These are phyloP conservation scores for Phalloptychus januarius DNA, from an alignment of 2,797 vertebrate genomes.

Conservation along the genomic window DNA sequence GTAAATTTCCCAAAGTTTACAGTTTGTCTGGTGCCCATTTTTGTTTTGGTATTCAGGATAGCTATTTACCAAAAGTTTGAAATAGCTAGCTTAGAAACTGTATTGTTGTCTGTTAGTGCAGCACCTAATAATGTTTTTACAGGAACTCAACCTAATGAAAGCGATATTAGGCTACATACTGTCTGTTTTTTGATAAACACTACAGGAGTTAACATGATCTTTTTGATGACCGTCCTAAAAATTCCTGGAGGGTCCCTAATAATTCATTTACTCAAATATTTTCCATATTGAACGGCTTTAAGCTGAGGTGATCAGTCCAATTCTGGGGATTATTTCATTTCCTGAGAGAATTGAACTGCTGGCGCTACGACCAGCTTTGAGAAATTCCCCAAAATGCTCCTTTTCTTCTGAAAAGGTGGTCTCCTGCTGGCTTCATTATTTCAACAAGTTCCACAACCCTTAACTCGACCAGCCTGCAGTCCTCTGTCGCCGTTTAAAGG, in stretches of 20 bases:
- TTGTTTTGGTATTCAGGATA: too few relatives aligned
- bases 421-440: slow-evolving; percentile 15
- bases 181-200: too few relatives aligned
- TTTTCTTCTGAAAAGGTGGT: not conserved
- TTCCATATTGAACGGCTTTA: not conserved
- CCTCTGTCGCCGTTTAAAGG: slow-evolving; percentile 40
- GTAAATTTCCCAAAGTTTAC: too few relatives aligned
- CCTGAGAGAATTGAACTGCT: not conserved
- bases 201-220: too few relatives aligned
- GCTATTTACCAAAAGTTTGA: too few relatives aligned
- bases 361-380: not conserved
- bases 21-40: too few relatives aligned
- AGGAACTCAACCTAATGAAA: too few relatives aligned
- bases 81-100: too few relatives aligned
- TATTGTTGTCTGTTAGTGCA: too few relatives aligned
- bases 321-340: not conserved
- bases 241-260: not conserved
- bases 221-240: not conserved
- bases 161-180: too few relatives aligned
- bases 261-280: not conserved
- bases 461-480: slow-evolving; percentile 33
- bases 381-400: not conserved
- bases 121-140: too few relatives aligned
- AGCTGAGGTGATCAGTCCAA: not conserved
- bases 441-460: slow-evolving; percentile 31